Percentiles rank a stretch among this genome's conserved stretches.
These are phyloP conservation scores for Punctoribates punctum DNA, from an alignment of 2,888 invertebrate species.

Conservation along the genomic window DNA sequence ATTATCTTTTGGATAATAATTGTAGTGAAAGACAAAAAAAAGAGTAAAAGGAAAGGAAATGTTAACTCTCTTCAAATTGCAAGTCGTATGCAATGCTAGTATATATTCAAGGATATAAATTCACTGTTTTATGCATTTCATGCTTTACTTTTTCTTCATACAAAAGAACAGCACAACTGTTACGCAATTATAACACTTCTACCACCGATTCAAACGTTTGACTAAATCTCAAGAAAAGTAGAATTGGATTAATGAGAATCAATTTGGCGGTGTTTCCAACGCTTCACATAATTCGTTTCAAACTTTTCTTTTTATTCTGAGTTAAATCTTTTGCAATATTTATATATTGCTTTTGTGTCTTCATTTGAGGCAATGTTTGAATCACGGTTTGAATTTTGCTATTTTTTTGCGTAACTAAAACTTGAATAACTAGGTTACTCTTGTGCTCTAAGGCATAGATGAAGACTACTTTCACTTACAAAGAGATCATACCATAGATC, in stretches of 20 bases:
- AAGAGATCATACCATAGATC: conserved; percentile 21
- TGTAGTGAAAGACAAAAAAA: conserved; percentile 13
- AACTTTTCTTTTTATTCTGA: not conserved
- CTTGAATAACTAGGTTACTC: conserved; percentile 6
- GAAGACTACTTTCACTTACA: not conserved
- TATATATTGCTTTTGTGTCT: not conserved
- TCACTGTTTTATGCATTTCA: not conserved
- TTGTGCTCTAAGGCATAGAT: conserved; percentile 4
- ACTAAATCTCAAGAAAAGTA: not conserved
- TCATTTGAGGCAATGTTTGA: not conserved
- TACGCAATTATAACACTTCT: conserved; percentile 17
- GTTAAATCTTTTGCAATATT: not conserved
- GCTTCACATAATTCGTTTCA: not conserved
- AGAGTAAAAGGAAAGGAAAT: conserved; percentile 1
- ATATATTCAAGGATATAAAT: conserved; percentile 11
- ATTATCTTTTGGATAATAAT: conserved; percentile 1
- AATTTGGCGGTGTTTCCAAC: conserved; percentile 6
- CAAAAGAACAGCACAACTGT: not conserved
- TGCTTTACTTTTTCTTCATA: not conserved
- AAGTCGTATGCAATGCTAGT: not conserved
- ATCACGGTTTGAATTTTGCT: not conserved
- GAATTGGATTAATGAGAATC: conserved; percentile 27
- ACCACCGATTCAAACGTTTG: not conserved
- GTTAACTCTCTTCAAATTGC: not conserved
- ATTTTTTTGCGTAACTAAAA: conserved; percentile 18